These are phyloP conservation scores for Drosophila nikananu DNA, from an alignment of 1,140 invertebrate species.

Conservation along the genomic window DNA sequence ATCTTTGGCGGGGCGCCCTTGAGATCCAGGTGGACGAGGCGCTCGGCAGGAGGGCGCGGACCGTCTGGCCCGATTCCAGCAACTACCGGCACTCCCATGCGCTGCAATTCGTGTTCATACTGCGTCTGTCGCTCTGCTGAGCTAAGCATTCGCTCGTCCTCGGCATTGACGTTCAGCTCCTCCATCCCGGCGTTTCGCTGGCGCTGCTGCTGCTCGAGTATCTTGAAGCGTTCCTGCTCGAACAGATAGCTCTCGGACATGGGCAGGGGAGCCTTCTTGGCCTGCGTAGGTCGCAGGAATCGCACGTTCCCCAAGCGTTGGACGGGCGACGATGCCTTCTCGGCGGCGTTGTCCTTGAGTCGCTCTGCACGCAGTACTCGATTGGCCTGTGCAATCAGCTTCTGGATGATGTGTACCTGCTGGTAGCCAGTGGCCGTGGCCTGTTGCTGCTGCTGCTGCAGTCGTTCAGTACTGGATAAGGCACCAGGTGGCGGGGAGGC, in stretches of 20 bases:
- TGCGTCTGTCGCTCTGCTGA: slow-evolving; percentile 79
- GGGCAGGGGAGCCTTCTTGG: slow-evolving; percentile 66
- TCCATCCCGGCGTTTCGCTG: slow-evolving; percentile 71
- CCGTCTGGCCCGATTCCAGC: slow-evolving; percentile 78
- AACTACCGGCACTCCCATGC: slow-evolving; percentile 80
- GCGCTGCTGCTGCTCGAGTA: slow-evolving; percentile 79
- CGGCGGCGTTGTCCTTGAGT: slow-evolving; percentile 55
- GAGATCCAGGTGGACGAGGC: slow-evolving; percentile 94
- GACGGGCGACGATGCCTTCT: slow-evolving; percentile 6
- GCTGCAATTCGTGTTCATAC: slow-evolving; percentile 81
- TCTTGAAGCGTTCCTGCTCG: slow-evolving; percentile 80
- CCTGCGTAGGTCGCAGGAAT: slow-evolving; percentile 74
- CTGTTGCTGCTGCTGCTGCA: slow-evolving; percentile 28
- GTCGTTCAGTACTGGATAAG: slow-evolving; percentile 24
- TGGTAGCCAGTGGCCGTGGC: slow-evolving; percentile 49
- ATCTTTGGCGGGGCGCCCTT: slow-evolving; percentile 95
- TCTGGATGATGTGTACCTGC: slow-evolving; percentile 79
- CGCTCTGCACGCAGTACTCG: slow-evolving; percentile 72
- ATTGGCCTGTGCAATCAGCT: slow-evolving; percentile 82
- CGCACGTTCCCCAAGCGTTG: slow-evolving; percentile 67
- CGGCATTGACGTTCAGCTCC: slow-evolving; percentile 69
- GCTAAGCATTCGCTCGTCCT: slow-evolving; percentile 76
- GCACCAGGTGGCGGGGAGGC: slow-evolving; percentile 25
- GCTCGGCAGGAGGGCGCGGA: slow-evolving; percentile 83
- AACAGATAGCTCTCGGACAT: slow-evolving; percentile 73